Base-by-base conservation (phyloP, 2,888 invertebrate genomes). In the Aphodius sticticus region DNA sequence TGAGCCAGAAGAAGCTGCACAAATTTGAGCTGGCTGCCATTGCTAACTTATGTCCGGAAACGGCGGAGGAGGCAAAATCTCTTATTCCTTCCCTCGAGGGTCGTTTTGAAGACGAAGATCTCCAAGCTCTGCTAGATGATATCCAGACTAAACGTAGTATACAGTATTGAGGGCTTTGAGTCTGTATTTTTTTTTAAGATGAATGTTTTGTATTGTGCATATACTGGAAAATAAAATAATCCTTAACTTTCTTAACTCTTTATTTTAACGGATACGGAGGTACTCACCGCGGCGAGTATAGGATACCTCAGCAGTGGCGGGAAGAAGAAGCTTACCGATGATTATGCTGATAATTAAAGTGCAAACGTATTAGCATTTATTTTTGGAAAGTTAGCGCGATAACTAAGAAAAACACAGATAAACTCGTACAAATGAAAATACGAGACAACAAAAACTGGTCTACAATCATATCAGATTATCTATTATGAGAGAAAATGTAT, bases 21-120 rank as follows among this genome's bases (percentile, higher is more conserved):
- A 99, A 99, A 90, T 99, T 99, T 91, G 99, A 99, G 90, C 91
- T 99, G 80, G 99, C 99, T 0, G 97, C 98, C 14, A 91, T 99
- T 84, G 99, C 99, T 1, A 99, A 99, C 90, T 91, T 99, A n/a
- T 99, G 99, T 86, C 99, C 99, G 0, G 99, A 99, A 90, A 98
- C 96, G 70, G 96, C 99, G 0, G 99, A 99, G 87, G 99, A 99
- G 91, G 99, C 99, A 0, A 99, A 99, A 90, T 96, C 99, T 16
- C 91, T 99, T 12, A 98, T 99, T 87, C 99, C 99, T 80, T 98
- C 98, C 83, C 90, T 99, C 82, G 99, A 99, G 89, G 98, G 98
- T 69, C 93, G 99, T 85, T 96, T 99, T 90, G 98, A 99, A 90
- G 99, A 99, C 89, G 99, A 99, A 88, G 99, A 99, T 89, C 91